Evolutionary conservation across 2,888 invertebrate species (phyloP).

Genomic region (Venustoraphidia nigricollis): DNA sequence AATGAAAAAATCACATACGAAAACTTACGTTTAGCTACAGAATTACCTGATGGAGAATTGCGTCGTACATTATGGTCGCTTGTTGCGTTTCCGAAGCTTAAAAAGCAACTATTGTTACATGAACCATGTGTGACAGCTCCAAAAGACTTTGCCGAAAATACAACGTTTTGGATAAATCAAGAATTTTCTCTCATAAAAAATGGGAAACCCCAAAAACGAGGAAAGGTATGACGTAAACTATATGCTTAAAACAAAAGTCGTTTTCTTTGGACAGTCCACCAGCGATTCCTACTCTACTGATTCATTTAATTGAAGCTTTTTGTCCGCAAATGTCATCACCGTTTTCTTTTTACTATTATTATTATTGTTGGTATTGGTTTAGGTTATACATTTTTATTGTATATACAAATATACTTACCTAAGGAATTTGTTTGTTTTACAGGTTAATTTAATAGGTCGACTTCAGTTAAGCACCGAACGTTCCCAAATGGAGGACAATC

Average conservation of each 20-base stretch:
- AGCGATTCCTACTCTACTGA: not conserved
- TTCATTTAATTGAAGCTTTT: not conserved
- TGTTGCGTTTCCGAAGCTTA: constrained; percentile 90
- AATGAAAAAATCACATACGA: constrained; percentile 90
- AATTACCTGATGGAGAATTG: constrained; percentile 89
- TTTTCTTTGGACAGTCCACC: too few relatives aligned
- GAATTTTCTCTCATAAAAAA: constrained; percentile 92
- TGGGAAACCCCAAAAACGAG: constrained; percentile 84
- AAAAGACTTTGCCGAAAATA: constrained; percentile 87
- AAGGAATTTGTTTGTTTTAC: constrained; percentile 12
- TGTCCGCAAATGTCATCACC: not conserved
- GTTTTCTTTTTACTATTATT: not conserved
- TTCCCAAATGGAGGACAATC: constrained; percentile 93
- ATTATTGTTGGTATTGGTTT: not conserved
- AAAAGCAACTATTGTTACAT: constrained; percentile 76
- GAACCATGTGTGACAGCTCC: constrained; percentile 68
- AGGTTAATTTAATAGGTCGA: constrained; percentile 87
- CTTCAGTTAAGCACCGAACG: constrained; percentile 89
- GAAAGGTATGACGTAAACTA: constrained; percentile 41
- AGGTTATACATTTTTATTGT: not conserved
- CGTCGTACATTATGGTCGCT: constrained; percentile 91
- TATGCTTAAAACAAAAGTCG: too few relatives aligned
- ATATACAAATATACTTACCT: not conserved
- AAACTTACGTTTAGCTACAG: constrained; percentile 89
- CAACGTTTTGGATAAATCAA: constrained; percentile 93